phyloP scores from a whole-genome alignment of 1,140 invertebrate genomes.

The Coelopa frigida region DNA sequence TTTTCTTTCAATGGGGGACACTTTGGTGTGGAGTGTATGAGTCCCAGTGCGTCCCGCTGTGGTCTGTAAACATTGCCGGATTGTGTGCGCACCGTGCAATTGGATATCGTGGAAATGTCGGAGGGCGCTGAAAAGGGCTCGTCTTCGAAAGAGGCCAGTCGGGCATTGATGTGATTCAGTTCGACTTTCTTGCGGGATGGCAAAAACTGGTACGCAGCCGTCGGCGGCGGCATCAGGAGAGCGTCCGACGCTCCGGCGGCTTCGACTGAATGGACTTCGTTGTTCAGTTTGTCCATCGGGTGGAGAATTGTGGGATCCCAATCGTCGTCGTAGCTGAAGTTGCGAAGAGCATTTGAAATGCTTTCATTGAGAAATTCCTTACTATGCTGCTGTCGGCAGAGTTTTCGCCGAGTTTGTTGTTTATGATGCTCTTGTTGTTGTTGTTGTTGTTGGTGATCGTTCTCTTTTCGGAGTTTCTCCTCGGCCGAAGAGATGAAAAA shows the following conservation, averaged over 20 bases:
- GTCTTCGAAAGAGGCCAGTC: slow-evolving; percentile 19
- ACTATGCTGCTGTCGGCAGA: slow-evolving; percentile 28
- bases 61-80: no score
- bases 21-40: slow-evolving; percentile 39
- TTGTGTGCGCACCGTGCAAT: slow-evolving; percentile 28
- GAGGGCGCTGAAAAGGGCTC: slow-evolving; percentile 22
- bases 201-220: slow-evolving; percentile 31
- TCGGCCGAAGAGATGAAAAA: slow-evolving; percentile 48
- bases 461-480: slow-evolving; percentile 32
- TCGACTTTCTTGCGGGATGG: slow-evolving; percentile 31
- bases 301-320: no score
- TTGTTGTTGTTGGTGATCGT: slow-evolving; percentile 12
- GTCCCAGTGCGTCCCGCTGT: slow-evolving; percentile 10
- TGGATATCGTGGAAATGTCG: slow-evolving; percentile 37
- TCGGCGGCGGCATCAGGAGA: slow-evolving; percentile 17
- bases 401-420: slow-evolving; percentile 15
- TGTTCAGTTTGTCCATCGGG: no score
- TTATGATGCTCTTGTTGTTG: no score
- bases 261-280: no score
- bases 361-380: no score
- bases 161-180: slow-evolving; percentile 33
- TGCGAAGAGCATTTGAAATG: no score
- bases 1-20: slow-evolving; percentile 3
- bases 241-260: not conserved
- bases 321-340: no score